Evolutionary conservation across 2,888 invertebrate genomes (phyloP).

Genomic region (Mesopsocus fuscifrons): DNA sequence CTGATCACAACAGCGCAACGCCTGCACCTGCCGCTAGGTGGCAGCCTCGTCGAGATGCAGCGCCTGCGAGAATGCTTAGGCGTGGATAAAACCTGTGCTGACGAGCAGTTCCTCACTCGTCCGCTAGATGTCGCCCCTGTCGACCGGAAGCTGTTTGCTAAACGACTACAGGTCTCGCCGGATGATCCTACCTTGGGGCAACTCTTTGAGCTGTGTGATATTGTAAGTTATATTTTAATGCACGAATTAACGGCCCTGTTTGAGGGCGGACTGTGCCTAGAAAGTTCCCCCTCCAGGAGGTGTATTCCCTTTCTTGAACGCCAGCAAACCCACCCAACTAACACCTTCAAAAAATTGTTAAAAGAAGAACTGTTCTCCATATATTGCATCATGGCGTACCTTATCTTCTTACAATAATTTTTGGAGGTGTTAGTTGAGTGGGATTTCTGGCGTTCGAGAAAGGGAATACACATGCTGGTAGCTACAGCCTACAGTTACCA

Average conservation of each 20-base stretch:
- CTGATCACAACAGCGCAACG: constrained; percentile 69
- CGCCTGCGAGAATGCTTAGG: constrained; percentile 57
- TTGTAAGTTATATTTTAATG: constrained; percentile 26
- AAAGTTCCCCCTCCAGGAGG: too few relatives aligned
- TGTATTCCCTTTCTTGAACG: too few relatives aligned
- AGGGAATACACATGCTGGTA: constrained; percentile 18
- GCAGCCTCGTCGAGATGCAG: constrained; percentile 55
- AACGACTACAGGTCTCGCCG: constrained; percentile 37
- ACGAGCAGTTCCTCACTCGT: constrained; percentile 22
- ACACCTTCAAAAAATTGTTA: too few relatives aligned
- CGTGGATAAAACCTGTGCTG: constrained; percentile 20
- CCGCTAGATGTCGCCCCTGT: constrained; percentile 19
- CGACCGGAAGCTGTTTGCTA: constrained; percentile 35
- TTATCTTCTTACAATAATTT: too few relatives aligned
- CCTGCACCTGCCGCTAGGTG: constrained; percentile 56
- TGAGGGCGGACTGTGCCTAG: too few relatives aligned
- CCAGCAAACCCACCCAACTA: too few relatives aligned
- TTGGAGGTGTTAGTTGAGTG: too few relatives aligned
- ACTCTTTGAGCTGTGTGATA: constrained; percentile 45
- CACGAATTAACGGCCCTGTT: neutral
- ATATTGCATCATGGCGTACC: too few relatives aligned
- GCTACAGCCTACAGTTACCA: too few relatives aligned
- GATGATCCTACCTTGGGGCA: constrained; percentile 34
- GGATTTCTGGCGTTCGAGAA: too few relatives aligned
- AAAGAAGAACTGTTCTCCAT: too few relatives aligned